A percentile compares a stretch with the other conserved stretches of the same genome.
Evolutionary conservation across 2,113 vertebrate species (phyloP).

Genomic region (Dinomys branickii): DNA sequence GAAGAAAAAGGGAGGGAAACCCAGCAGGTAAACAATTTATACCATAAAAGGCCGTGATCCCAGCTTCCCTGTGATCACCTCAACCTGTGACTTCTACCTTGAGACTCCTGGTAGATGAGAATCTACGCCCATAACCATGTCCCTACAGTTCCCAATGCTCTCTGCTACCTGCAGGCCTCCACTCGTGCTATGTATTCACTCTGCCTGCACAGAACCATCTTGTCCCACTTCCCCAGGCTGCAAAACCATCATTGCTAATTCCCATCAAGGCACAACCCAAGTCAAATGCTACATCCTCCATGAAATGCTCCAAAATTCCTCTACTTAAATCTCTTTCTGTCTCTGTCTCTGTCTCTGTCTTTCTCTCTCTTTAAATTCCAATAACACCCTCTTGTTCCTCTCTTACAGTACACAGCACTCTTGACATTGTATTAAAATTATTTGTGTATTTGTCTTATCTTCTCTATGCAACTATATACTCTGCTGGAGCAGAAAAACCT

Average conservation of each 20-base stretch:
- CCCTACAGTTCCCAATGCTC: neutral
- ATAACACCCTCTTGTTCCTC: neutral
- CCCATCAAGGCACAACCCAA: neutral
- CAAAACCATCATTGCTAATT: neutral
- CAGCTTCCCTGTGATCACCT: neutral
- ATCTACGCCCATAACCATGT: neutral
- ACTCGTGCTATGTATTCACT: neutral
- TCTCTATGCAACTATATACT: conserved; percentile 47
- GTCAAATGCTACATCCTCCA: neutral
- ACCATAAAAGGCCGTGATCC: neutral
- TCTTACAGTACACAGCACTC: neutral
- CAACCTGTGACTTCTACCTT: neutral
- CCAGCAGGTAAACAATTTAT: neutral
- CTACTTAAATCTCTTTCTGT: neutral
- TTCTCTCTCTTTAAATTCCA: conserved; percentile 5
- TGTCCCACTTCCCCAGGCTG: neutral
- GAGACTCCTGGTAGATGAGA: neutral
- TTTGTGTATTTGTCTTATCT: conserved; percentile 53
- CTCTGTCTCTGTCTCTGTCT: neutral
- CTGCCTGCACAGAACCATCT: neutral
- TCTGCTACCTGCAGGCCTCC: neutral
- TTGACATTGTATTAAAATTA: conserved; percentile 25
- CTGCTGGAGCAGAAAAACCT: neutral
- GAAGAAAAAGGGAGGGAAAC: neutral
- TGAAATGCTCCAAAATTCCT: neutral